Conservation (phyloP, 2,797 vertebrate genomes). For the Benthosema pterotum region DNA sequence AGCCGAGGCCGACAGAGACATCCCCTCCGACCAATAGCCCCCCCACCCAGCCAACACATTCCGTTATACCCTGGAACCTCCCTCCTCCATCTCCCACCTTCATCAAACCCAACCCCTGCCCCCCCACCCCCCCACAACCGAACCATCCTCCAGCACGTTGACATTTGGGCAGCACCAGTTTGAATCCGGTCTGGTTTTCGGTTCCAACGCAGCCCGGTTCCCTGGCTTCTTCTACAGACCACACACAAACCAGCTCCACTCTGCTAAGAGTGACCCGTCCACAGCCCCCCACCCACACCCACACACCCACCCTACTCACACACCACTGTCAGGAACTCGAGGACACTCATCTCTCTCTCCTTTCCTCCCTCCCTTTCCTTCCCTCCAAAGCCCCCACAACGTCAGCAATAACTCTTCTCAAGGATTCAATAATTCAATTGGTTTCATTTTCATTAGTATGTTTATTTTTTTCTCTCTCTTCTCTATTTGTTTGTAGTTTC, state of each 20-base stretch:
- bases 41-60: constrained; percentile 77
- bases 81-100: constrained; percentile 36
- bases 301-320: constrained; percentile 29
- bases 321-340: constrained; percentile 6
- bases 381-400: constrained; percentile 41
- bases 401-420: constrained; percentile 87
- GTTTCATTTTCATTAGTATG: constrained; percentile 70
- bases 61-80: constrained; percentile 76
- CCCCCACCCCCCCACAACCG: constrained; percentile 32
- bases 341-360: constrained; percentile 41
- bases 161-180: constrained; percentile 56
- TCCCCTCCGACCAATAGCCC: constrained; percentile 94
- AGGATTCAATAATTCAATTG: constrained; percentile 81
- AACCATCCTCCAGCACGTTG: constrained; percentile 57
- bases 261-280: constrained; percentile 61
- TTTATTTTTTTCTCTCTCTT: constrained; percentile 62
- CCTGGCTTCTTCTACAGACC: constrained; percentile 74
- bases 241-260: constrained; percentile 73
- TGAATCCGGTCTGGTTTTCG: constrained; percentile 61
- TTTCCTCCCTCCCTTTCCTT: background rate
- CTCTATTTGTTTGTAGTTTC: constrained; percentile 64
- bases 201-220: constrained; percentile 66
- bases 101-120: constrained; percentile 25
- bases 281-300: constrained; percentile 35
- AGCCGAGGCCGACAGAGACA: constrained; percentile 95